A percentile compares a stretch with the other conserved stretches of the same genome.
Evolutionary conservation across 2,888 invertebrate genomes (phyloP).

Genomic region (Rhamphomyia laevipes): DNA sequence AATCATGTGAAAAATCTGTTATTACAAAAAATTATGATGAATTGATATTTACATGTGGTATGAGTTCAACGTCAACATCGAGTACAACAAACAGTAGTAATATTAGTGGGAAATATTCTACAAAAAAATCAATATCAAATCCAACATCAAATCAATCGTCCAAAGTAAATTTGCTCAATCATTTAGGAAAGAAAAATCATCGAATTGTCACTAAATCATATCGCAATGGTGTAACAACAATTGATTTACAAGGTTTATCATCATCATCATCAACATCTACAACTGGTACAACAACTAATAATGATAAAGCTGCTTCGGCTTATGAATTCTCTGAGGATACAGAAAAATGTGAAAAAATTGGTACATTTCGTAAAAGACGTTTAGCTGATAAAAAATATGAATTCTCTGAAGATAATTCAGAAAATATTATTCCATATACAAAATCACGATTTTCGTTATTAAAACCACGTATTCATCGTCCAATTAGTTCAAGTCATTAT

Average conservation of each 20-base stretch:
- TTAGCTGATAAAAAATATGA: slow-evolving; percentile 87
- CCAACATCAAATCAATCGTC: slow-evolving; percentile 11
- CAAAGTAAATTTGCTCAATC: slow-evolving; percentile 22
- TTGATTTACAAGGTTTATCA: slow-evolving; percentile 25
- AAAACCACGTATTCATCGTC: slow-evolving; percentile 5
- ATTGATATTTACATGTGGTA: slow-evolving; percentile 40
- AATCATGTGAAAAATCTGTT: not conserved
- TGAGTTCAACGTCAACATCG: slow-evolving; percentile 14
- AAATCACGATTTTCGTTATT: slow-evolving; percentile 23
- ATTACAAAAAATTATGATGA: slow-evolving; percentile 39
- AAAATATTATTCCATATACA: slow-evolving; percentile 45
- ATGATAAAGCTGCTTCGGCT: slow-evolving; percentile 39
- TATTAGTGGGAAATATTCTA: slow-evolving; percentile 1
- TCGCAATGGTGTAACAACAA: slow-evolving; percentile 32
- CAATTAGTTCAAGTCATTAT: slow-evolving; percentile 10
- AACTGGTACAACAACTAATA: slow-evolving; percentile 16
- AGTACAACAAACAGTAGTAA: slow-evolving; percentile 9
- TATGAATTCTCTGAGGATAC: slow-evolving; percentile 79
- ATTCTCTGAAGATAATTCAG: slow-evolving; percentile 67
- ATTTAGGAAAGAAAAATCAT: slow-evolving; percentile 28
- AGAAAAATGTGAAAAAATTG: slow-evolving; percentile 76
- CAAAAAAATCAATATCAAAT: slow-evolving; percentile 7
- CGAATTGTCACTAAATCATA: slow-evolving; percentile 35
- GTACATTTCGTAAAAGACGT: slow-evolving; percentile 69
- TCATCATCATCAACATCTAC: slow-evolving; percentile 9